These are phyloP conservation scores for Epizoanthus ramosus DNA, from an alignment of 92 coral and sea anemone species.

Conservation along the genomic window DNA sequence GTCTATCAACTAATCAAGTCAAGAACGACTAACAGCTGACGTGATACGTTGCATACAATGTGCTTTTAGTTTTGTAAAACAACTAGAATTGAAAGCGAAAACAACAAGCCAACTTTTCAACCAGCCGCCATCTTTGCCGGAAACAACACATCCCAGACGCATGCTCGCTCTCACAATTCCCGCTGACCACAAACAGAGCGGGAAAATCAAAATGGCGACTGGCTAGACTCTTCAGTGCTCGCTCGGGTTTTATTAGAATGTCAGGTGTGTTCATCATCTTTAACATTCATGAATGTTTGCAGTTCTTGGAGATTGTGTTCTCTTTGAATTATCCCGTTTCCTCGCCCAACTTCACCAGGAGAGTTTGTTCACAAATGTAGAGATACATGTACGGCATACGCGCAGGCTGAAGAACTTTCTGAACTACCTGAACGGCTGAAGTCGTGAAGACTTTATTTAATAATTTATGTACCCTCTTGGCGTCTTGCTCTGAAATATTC, in stretches of 20 bases:
- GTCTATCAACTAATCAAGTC: too few species aligned
- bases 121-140: neutral
- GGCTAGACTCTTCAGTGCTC: neutral
- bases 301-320: neutral
- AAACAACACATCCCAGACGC: neutral
- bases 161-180: neutral
- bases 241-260: neutral
- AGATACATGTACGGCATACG: too few species aligned
- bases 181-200: conserved; percentile 25
- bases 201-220: conserved; percentile 55
- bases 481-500: too few species aligned
- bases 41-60: neutral
- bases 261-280: neutral
- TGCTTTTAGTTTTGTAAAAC: neutral
- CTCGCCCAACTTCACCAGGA: too few species aligned
- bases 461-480: too few species aligned
- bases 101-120: neutral
- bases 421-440: too few species aligned
- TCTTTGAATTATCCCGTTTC: too few species aligned
- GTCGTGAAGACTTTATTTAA: too few species aligned
- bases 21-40: neutral
- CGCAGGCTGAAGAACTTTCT: too few species aligned
- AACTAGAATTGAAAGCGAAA: neutral
- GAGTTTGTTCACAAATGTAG: too few species aligned
- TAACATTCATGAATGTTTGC: neutral